phyloP scores from a whole-genome alignment of 2,888 invertebrate genomes.

The Tachina grossa region DNA sequence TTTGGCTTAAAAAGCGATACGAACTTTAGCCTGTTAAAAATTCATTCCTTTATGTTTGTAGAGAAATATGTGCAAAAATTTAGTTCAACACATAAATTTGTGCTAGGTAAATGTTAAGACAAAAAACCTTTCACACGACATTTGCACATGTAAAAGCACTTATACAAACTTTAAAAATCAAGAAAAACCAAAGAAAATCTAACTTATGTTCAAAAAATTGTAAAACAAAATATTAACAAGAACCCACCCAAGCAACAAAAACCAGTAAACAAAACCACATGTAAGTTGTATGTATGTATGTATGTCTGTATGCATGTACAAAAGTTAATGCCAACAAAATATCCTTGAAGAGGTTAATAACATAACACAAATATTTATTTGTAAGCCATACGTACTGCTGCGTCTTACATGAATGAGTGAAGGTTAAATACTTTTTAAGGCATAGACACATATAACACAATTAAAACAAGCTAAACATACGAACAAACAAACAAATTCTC shows the following conservation, averaged over 20 bases:
- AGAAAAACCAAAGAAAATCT: constrained; percentile 12
- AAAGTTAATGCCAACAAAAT: constrained; percentile 37
- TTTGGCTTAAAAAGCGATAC: no score
- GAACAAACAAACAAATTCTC: constrained; percentile 10
- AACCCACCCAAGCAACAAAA: constrained; percentile 40
- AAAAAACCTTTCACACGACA: constrained; percentile 31
- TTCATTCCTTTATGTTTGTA: no score
- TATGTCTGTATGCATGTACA: background rate
- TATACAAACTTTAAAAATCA: constrained; percentile 20
- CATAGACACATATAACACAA: constrained; percentile 8
- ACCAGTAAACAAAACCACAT: constrained; percentile 52
- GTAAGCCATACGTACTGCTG: constrained; percentile 32
- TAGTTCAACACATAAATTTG: constrained; percentile 31
- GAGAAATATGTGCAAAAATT: background rate
- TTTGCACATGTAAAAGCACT: constrained; percentile 38
- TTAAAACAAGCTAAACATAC: constrained; percentile 17
- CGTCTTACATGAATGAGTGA: constrained; percentile 39
- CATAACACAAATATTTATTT: constrained; percentile 60
- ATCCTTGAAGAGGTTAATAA: constrained; percentile 68
- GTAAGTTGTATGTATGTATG: no score
- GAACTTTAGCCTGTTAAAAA: no score
- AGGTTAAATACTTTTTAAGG: constrained; percentile 65
- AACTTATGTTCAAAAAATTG: constrained; percentile 10
- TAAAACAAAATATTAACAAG: constrained; percentile 62
- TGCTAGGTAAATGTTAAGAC: background rate